Evolutionary conservation across 2,113 vertebrate genomes (phyloP), one percentile per base, ranked within the genome.

Genomic region (Catharus minimus): DNA sequence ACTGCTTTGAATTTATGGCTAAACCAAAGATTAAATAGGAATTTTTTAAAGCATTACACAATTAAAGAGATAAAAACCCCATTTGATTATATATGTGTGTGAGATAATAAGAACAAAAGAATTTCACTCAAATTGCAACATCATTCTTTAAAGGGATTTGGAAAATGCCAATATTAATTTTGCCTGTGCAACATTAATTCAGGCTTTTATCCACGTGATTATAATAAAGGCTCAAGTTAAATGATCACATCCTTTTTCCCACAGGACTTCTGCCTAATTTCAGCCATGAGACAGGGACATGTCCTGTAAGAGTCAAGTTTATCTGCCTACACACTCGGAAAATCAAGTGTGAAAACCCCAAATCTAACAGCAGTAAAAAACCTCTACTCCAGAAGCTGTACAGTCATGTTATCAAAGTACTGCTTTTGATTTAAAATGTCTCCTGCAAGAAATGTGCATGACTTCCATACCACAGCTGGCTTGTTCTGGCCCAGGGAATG

Each of bases 181-280:
- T 94, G 18, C 28, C 46, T 61, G 15, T 43, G 60, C 55, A 78
- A 24, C 28, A 69, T 66, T 89, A 92, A 79, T 85, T 76, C 22
- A 79, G 13, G 16, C 33, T 75, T 93, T 92, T 78, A 80, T 82
- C 17, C 16, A 53, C 65, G 32, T 57, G 46, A 53, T 93, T 88
- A 81, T 91, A 83, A 57, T 72, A 61, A 26, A 82, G 5, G 33
- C 23, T 93, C 50, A 88, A 72, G 73, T 78, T 84, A 75, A 91
- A 82, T n/a, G 49, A 88, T 93, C 38, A 52, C 41, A 89, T 94
- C 72, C 32, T 84, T 86, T 93, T 93, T 90, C 88, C 82, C 88
- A 78, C 80, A 96, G 82, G 73, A 90, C 43, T 86, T 83, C 55
- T 91, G 56, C 44, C 26, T 91, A 28, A 41, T 92, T 93, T 92